Evolutionary conservation across 2,888 invertebrate genomes (phyloP).

Genomic region (Drosophila peninsularis): DNA sequence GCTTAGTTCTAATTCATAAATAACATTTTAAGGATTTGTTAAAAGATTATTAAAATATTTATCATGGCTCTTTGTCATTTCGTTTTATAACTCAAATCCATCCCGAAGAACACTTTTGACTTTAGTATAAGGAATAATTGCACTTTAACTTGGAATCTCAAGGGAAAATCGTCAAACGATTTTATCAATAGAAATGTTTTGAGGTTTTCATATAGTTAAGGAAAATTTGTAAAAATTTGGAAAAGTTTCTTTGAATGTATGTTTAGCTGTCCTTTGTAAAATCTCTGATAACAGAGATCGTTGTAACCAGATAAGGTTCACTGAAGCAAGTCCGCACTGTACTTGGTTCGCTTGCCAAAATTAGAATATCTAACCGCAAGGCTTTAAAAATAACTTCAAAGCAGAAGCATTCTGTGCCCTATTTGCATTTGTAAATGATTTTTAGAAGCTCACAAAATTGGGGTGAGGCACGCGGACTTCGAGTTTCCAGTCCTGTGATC

Average conservation of each 20-base stretch:
- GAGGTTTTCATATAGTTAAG: background rate
- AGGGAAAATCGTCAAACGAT: background rate
- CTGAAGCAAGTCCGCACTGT: background rate
- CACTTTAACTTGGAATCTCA: background rate
- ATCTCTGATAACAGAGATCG: background rate
- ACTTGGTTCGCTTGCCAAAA: constrained; percentile 12
- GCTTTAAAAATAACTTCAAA: constrained; percentile 9
- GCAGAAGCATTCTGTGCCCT: constrained; percentile 9
- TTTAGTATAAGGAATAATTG: background rate
- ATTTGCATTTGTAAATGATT: constrained; percentile 63
- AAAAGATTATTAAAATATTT: background rate
- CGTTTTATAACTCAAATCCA: background rate
- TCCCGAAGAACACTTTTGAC: background rate
- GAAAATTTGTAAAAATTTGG: background rate
- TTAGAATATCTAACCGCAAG: constrained; percentile 2
- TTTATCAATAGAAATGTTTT: too few relatives aligned
- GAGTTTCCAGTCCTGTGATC: constrained; percentile 65
- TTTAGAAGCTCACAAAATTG: constrained; percentile 58
- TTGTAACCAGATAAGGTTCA: background rate
- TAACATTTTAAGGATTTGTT: background rate
- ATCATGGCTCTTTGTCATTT: background rate
- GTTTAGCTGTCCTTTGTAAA: background rate
- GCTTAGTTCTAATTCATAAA: background rate
- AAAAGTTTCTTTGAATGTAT: background rate
- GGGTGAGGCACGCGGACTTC: constrained; percentile 56